Evolutionary conservation across 1,140 invertebrate species (phyloP).

Genomic region (Zaprionus africanus): DNA sequence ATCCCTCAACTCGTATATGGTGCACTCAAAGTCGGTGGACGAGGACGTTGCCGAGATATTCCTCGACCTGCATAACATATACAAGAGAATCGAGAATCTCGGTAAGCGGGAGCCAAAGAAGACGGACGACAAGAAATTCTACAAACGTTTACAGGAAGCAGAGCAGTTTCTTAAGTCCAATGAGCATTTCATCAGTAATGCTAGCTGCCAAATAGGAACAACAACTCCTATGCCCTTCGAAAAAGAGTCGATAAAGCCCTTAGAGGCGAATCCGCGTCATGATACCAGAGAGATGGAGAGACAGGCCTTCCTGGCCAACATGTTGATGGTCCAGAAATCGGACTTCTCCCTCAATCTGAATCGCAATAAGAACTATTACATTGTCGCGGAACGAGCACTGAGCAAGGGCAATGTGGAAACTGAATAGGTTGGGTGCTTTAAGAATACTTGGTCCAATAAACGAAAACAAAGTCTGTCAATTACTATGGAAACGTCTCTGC

Average conservation of each 20-base stretch:
- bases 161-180: conserved; percentile 19
- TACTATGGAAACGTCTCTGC: neutral
- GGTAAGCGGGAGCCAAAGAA: neutral
- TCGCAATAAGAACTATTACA: conserved; percentile 31
- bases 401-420: neutral
- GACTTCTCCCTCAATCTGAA: conserved; percentile 48
- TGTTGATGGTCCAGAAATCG: conserved; percentile 43
- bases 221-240: neutral
- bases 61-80: conserved; percentile 60
- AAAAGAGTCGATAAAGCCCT: neutral
- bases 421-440: neutral
- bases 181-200: conserved; percentile 43
- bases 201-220: neutral
- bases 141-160: conserved; percentile 25
- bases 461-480: conserved; percentile 2
- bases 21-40: conserved; percentile 22
- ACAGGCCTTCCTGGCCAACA: conserved; percentile 30
- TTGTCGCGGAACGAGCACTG: conserved; percentile 3
- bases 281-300: conserved; percentile 6
- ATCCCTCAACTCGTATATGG: neutral
- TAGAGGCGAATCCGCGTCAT: neutral
- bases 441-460: conserved; percentile 1
- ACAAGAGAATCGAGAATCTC: conserved; percentile 28
- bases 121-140: neutral
- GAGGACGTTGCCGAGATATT: conserved; percentile 59